Conservation (phyloP, 2,113 vertebrate species). For the Anhinga anhinga region DNA sequence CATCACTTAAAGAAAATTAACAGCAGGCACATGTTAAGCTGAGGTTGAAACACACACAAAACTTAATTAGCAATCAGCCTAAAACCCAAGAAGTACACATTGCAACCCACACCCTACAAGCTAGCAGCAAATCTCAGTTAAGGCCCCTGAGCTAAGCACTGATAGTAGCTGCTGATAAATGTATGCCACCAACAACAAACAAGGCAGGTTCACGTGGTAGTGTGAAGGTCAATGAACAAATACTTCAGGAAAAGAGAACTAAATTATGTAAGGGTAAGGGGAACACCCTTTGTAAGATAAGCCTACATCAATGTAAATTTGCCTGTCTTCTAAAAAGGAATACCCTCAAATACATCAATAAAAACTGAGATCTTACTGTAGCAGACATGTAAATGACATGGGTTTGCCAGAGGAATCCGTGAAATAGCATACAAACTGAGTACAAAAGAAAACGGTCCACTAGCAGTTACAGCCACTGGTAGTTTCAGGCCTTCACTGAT, state of each 20-base stretch:
- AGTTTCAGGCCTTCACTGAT: not conserved
- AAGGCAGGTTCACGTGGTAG: not conserved
- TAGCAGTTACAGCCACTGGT: not conserved
- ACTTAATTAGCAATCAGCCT: not conserved
- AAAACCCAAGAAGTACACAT: not conserved
- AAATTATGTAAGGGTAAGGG: not conserved
- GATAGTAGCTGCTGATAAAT: not conserved
- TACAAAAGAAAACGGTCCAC: not conserved
- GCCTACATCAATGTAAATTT: not conserved
- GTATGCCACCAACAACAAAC: not conserved
- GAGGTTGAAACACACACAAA: not conserved
- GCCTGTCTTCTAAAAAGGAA: not conserved
- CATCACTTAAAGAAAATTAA: not conserved
- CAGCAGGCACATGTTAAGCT: not conserved
- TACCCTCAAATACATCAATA: not conserved
- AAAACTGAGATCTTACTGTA: not conserved
- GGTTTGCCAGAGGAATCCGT: not conserved
- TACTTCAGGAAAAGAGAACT: not conserved
- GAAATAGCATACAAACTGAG: not conserved
- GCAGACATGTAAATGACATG: fast-evolving
- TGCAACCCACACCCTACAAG: not conserved
- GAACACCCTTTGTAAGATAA: not conserved
- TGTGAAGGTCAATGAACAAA: fast-evolving
- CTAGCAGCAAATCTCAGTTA: not conserved
- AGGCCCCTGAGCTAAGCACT: not conserved